Evolutionary conservation across 2,113 vertebrate species (phyloP).

Genomic region (Scomber colias): DNA sequence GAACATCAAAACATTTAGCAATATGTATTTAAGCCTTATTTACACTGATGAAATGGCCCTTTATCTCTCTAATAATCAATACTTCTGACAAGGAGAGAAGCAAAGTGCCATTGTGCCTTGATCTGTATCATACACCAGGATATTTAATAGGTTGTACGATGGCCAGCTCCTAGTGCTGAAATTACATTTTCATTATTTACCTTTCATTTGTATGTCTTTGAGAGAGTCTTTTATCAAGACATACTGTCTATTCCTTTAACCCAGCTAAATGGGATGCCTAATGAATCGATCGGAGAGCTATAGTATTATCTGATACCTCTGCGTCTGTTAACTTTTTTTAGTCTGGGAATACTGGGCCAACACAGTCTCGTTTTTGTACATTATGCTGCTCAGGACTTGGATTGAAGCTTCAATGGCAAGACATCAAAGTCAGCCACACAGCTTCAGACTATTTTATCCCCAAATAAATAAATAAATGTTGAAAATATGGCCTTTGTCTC

Average conservation of each 20-base stretch:
- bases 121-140: background rate
- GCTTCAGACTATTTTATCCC: constrained; percentile 20
- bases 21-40: background rate
- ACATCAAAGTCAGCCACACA: background rate
- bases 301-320: constrained; percentile 9
- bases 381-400: background rate
- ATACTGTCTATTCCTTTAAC: background rate
- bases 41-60: background rate
- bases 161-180: constrained; percentile 7
- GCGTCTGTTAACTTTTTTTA: constrained; percentile 11
- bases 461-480: constrained; percentile 31
- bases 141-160: background rate
- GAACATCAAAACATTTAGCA: background rate
- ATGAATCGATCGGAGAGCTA: constrained; percentile 10
- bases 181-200: constrained; percentile 15
- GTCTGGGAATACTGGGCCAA: background rate
- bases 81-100: background rate
- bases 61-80: constrained; percentile 17
- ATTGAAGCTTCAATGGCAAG: constrained; percentile 13
- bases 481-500: constrained; percentile 19
- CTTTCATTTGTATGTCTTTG: constrained; percentile 18
- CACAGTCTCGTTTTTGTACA: background rate
- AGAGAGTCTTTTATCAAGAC: constrained; percentile 10
- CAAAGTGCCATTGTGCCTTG: background rate
- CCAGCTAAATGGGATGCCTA: background rate